Base-by-base conservation (phyloP, 2,113 vertebrate species). In the Formicarius rufipectus region DNA sequence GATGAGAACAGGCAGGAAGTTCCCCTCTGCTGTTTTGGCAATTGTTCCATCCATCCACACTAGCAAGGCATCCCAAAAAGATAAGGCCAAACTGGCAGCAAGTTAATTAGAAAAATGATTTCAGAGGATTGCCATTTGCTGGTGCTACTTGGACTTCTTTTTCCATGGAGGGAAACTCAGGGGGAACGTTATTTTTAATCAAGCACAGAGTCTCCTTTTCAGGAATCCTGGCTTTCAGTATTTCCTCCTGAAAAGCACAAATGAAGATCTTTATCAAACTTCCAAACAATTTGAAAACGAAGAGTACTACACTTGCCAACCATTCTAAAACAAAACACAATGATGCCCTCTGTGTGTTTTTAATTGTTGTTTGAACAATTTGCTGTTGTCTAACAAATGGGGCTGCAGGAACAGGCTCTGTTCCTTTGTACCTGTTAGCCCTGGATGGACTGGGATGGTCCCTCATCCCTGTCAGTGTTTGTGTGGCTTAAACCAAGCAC, bases 61-160 rank as follows among this genome's bases (percentile, higher is more conserved):
- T 52, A 97, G 56, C 40, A 91, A 95, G 68, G 44, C 44, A 91
- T 37, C 56, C 64, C 84, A 77, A 76, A 94, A 75, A 78, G 33
- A 82, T 75, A 87, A 90, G 27, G n/a, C 21, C 63, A 81, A 81
- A 25, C 94, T 84, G 45, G 91, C 64, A 89, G 80, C 14, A 94
- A 93, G 84, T 63, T 72, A 56, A 72, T 76, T 63, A 71, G 44
- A 84, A 67, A 40, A 73, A 37, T 55, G 53, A 93, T 78, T 95
- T 80, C 95, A 80, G 93, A 84, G 85, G 92, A 75, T 50, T 87
- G 35, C 3, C 3, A 53, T 81, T 66, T 87, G 47, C 80, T 84
- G 58, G 19, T 67, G 56, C 31, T 59, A 8, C 33, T 74, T 81
- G 23, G 18, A 22, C 19, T 78, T 77, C 33, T 56, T 85, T 59